Base-by-base conservation (phyloP, 2,113 vertebrate genomes). In the Aptenodytes forsteri region DNA sequence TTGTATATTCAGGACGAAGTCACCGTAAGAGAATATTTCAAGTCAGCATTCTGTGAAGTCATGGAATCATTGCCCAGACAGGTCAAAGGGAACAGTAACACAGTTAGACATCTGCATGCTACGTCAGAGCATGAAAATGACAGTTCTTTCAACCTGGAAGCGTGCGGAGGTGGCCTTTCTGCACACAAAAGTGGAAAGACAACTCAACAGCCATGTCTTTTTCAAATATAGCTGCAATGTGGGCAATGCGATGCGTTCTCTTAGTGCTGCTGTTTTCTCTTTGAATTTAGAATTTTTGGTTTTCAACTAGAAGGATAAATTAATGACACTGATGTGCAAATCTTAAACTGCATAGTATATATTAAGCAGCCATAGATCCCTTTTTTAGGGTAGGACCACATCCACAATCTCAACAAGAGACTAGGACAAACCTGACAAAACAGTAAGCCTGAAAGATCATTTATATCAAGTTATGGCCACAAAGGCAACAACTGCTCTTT, bases 321-420 rank as follows among this genome's bases (percentile, higher is more conserved):
- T 72, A 91, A 93, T 50, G 75, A 97, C 75, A 89, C 70, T 92
- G 93, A 98, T 98, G 97, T 98, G 97, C 98, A 98, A 98, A 98
- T 98, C 97, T 99, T 98, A 87, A 98, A 99, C 98, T 99, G 99
- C 99, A 99, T 99, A 99, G 99, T 99, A 98, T 97, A 98, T 98
- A 97, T 98, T 98, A 97, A 99, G 98, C 98, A 98, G 98, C 97
- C 98, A 96, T 95, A 95, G 82, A 91, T 93, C 92, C 92, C 69
- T 78, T 95, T 91, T 90, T 79, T 70, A 97, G 95, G 91, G 96
- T 77, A 96, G 86, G 92, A 95, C 94, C 90, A 97, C 86, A 97
- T 94, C 90, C 91, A 97, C 92, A 90, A 91, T 96, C 95, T 97
- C 96, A 95, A 72, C 69, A 92, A 90, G 92, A 97, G 95, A 96